Percentiles rank a stretch among this genome's conserved stretches.
These are phyloP conservation scores for Acromyrmex echinatior DNA, from an alignment of 1,140 invertebrate species.

Conservation along the genomic window DNA sequence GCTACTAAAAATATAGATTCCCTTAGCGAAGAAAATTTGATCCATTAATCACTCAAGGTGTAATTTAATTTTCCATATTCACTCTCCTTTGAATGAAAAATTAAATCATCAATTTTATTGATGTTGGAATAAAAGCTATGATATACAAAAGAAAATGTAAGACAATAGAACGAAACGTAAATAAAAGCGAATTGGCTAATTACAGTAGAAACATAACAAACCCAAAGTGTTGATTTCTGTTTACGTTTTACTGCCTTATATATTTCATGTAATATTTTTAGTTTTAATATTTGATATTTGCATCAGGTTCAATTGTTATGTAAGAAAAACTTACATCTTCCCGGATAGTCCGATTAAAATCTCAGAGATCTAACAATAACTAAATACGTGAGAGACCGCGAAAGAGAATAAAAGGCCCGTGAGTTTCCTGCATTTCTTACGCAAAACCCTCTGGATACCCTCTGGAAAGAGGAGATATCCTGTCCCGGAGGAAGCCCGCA, in stretches of 20 bases:
- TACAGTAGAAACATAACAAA: too few species aligned
- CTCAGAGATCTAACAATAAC: background rate
- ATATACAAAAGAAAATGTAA: too few species aligned
- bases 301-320: background rate
- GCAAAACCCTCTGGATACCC: background rate
- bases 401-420: background rate
- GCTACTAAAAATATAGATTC: background rate
- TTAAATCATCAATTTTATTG: background rate
- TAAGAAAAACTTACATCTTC: background rate
- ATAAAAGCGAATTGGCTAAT: too few species aligned
- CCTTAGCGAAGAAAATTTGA: background rate
- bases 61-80: background rate
- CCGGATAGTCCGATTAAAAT: background rate
- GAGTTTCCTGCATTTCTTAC: background rate
- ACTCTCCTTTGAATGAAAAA: background rate
- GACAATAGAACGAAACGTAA: too few species aligned
- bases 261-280: too few species aligned
- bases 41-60: background rate
- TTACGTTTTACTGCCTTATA: too few species aligned
- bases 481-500: conserved; percentile 2
- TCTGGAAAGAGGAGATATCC: background rate
- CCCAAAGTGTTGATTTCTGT: too few species aligned
- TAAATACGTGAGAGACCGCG: background rate
- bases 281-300: background rate
- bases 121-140: background rate